A percentile compares a stretch with the other conserved stretches of the same genome.
phyloP scores from a whole-genome alignment of 2,888 invertebrate genomes.

The Mantis religiosa region DNA sequence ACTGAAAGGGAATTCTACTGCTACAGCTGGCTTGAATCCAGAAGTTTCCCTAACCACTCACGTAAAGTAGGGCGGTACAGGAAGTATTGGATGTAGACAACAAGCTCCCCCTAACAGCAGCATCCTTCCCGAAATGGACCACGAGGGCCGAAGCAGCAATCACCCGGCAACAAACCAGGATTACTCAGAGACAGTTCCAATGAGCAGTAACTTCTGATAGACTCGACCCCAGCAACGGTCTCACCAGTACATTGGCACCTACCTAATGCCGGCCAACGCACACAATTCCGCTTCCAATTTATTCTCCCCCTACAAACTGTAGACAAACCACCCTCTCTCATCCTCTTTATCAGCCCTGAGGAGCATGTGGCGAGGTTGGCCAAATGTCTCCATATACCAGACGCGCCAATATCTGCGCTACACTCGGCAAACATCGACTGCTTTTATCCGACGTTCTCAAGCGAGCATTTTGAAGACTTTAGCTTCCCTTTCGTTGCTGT shows the following conservation, averaged over 20 bases:
- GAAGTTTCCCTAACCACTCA: neutral
- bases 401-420: neutral
- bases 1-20: neutral
- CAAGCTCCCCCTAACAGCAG: neutral
- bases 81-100: neutral
- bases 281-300: conserved; percentile 11
- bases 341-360: neutral
- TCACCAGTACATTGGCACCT: conserved; percentile 10
- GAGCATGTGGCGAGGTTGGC: neutral
- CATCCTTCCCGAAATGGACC: neutral
- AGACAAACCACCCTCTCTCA: neutral
- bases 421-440: neutral
- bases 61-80: neutral
- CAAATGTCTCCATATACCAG: neutral
- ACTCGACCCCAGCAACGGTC: neutral
- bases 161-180: conserved; percentile 7
- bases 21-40: neutral
- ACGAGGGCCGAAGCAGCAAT: neutral
- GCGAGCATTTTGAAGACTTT: too few relatives aligned
- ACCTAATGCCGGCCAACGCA: neutral
- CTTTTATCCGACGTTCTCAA: neutral
- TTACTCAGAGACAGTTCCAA: conserved; percentile 8
- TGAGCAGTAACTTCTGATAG: conserved; percentile 19
- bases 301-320: neutral
- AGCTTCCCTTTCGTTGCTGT: too few relatives aligned